These are phyloP conservation scores for Nematostella vectensis DNA, from an alignment of 92 coral and sea anemone genomes.

Conservation along the genomic window DNA sequence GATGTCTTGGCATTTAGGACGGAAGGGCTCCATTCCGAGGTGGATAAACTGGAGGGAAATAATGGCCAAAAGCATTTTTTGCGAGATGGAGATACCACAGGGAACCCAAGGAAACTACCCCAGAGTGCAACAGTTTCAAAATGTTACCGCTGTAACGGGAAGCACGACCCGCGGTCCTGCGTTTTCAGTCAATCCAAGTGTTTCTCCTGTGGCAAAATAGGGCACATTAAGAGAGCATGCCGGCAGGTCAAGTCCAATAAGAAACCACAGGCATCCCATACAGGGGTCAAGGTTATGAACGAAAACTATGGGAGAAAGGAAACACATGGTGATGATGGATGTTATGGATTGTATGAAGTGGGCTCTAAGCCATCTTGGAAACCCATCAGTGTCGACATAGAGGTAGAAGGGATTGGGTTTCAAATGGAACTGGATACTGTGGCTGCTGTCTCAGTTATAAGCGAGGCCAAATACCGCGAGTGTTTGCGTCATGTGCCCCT, in stretches of 20 bases:
- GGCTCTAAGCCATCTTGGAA: neutral
- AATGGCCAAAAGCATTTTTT: too few relatives aligned
- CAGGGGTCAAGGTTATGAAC: neutral
- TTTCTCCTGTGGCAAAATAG: too few relatives aligned
- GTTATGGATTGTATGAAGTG: neutral
- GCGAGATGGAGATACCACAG: neutral
- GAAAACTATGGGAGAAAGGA: neutral
- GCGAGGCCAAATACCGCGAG: neutral
- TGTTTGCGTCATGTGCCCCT: neutral
- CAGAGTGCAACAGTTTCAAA: neutral
- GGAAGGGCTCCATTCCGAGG: neutral
- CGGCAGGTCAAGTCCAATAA: neutral
- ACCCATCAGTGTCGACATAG: neutral
- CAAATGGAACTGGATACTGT: neutral
- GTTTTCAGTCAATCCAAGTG: neutral
- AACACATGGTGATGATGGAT: neutral
- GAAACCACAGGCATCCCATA: neutral
- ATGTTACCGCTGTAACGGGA: neutral
- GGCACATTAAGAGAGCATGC: neutral
- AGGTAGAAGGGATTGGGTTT: neutral
- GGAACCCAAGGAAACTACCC: neutral
- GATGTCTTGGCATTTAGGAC: neutral
- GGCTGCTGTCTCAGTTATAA: neutral
- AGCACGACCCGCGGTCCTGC: neutral
- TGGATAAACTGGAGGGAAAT: neutral